Percentiles rank a stretch among this genome's conserved stretches.
phyloP scores from a whole-genome alignment of 2,888 invertebrate species.

The Napeogenes inachia region DNA sequence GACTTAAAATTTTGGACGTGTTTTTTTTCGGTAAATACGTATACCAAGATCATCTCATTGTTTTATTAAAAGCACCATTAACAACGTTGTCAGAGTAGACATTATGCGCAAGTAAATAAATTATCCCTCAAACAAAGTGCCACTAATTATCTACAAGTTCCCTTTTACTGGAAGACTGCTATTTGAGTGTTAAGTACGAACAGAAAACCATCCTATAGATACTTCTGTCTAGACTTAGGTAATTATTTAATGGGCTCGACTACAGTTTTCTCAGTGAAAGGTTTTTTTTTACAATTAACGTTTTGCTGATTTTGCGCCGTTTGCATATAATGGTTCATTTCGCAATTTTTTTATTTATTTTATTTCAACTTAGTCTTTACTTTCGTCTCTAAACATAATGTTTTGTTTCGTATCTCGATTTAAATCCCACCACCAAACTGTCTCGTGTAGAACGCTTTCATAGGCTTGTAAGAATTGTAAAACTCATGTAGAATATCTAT shows the following conservation, averaged over 20 bases:
- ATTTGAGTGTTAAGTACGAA: conserved; percentile 39
- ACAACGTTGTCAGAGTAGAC: conserved; percentile 53
- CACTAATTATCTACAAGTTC: conserved; percentile 59
- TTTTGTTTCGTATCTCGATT: neutral
- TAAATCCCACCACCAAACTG: conserved; percentile 46
- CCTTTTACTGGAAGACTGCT: conserved; percentile 46
- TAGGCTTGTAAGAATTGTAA: conserved; percentile 13
- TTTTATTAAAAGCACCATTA: conserved; percentile 56
- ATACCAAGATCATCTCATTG: conserved; percentile 38
- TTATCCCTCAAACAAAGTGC: conserved; percentile 56
- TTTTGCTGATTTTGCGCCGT: conserved; percentile 9
- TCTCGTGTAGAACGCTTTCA: conserved; percentile 56
- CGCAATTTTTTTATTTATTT: conserved; percentile 16
- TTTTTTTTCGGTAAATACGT: conserved; percentile 21
- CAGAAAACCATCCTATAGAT: conserved; percentile 16
- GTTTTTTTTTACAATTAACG: conserved; percentile 14
- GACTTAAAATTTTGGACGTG: neutral
- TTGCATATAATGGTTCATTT: conserved; percentile 9
- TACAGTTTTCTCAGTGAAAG: conserved; percentile 34
- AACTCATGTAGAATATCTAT: neutral
- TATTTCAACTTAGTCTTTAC: conserved; percentile 10
- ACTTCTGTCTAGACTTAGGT: conserved; percentile 22
- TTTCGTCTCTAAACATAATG: neutral
- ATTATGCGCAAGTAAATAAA: conserved; percentile 63
- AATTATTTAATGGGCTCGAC: conserved; percentile 38